phyloP scores from a whole-genome alignment of 2,797 vertebrate species.

The Melanotaenia trifasciata region DNA sequence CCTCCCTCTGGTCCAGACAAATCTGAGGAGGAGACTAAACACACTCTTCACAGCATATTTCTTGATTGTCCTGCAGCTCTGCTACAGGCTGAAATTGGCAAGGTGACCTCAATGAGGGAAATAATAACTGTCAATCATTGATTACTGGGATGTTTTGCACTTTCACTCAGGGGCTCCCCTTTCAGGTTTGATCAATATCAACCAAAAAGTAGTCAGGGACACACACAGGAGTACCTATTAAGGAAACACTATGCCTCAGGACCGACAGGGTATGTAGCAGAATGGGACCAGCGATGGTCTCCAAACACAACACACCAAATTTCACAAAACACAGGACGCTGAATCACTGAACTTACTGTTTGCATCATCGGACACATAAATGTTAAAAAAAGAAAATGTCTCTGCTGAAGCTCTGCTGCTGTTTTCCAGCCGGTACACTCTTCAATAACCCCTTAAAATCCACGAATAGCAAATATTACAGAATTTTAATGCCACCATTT shows the following conservation, averaged over 20 bases:
- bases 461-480: too few relatives aligned
- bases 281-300: not conserved
- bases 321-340: too few relatives aligned
- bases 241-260: conserved; percentile 37
- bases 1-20: conserved; percentile 44
- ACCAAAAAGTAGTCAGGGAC: conserved; percentile 58
- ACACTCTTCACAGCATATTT: conserved; percentile 54
- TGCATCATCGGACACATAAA: too few relatives aligned
- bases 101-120: conserved; percentile 75
- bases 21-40: conserved; percentile 49
- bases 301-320: not conserved
- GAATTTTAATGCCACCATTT: too few relatives aligned
- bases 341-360: too few relatives aligned
- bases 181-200: conserved; percentile 80
- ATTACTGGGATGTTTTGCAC: conserved; percentile 70
- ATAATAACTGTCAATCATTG: conserved; percentile 77
- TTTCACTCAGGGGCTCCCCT: conserved; percentile 74
- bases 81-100: conserved; percentile 60
- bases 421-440: too few relatives aligned
- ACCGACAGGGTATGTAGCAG: conserved; percentile 30
- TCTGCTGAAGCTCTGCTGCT: too few relatives aligned
- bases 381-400: too few relatives aligned
- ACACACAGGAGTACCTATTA: conserved; percentile 48
- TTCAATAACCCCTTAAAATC: too few relatives aligned
- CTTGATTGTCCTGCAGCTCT: conserved; percentile 52